Percentiles rank a stretch among this genome's conserved stretches.
Conservation (phyloP, 2,797 vertebrate genomes). For the Gadopsis marmoratus region DNA sequence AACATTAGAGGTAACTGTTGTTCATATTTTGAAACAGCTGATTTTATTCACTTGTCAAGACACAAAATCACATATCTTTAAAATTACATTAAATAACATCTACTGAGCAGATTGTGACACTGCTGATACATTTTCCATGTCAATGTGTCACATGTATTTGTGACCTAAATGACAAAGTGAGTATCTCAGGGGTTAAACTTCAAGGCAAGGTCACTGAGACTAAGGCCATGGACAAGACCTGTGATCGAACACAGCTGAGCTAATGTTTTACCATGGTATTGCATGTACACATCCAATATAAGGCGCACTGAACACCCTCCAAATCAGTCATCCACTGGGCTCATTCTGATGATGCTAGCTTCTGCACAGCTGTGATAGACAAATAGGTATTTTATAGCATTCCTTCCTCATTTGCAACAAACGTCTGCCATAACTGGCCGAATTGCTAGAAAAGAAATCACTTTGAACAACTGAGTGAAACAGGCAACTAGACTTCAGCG, state of each 20-base stretch:
- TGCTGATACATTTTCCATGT: not conserved
- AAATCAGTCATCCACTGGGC: slow-evolving; percentile 23
- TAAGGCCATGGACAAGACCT: slow-evolving; percentile 54
- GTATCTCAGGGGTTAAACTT: slow-evolving; percentile 58
- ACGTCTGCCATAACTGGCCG: not conserved
- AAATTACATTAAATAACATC: not conserved
- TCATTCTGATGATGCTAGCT: not conserved
- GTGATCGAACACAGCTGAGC: slow-evolving; percentile 65
- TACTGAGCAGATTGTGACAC: not conserved
- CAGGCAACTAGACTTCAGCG: slow-evolving; percentile 12
- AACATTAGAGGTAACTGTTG: slow-evolving; percentile 70
- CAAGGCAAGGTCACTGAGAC: slow-evolving; percentile 62
- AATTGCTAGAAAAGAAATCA: not conserved
- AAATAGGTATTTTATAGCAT: not conserved
- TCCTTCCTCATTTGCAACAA: not conserved
- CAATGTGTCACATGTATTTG: slow-evolving; percentile 28
- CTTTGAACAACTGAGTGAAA: slow-evolving; percentile 21
- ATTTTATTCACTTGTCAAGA: slow-evolving; percentile 20
- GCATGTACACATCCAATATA: slow-evolving; percentile 67
- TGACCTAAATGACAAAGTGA: slow-evolving; percentile 54
- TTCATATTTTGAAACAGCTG: slow-evolving; percentile 54
- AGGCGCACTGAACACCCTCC: slow-evolving; percentile 30
- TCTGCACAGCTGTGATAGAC: slow-evolving; percentile 29
- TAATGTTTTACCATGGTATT: slow-evolving; percentile 76
- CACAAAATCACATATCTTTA: not conserved